Evolutionary conservation across 2,113 vertebrate species (phyloP), one percentile per base, ranked within the genome.

Genomic region (Nycticryphes semicollaris): DNA sequence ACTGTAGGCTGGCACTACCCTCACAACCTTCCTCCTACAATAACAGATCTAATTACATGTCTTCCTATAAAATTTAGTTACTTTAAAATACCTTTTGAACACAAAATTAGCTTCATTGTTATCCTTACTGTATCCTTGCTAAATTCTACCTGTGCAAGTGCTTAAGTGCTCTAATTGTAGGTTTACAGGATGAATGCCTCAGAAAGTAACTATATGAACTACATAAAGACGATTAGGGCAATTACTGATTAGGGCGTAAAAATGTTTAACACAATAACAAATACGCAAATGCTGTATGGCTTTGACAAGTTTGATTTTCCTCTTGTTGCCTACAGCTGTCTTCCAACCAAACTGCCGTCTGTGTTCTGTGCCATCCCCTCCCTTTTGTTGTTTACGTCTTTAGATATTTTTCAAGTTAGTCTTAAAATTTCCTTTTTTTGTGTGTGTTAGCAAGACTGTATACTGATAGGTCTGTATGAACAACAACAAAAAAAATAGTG

Each of bases 1-100:
- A 96, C 84, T 93, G 91, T 87, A 94, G 97, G 60, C 67, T 79
- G 62, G 60, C 57, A 79, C 62, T 91, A 75, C 54, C 82, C 76
- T 77, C 62, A 41, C 45, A 93, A 84, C 53, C 68, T 70, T 89
- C 84, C 51, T 86, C 39, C 47, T 76, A 43, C 90, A 96, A 79
- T 18, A 76, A 91, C 51, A 85, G 79, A 84, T 17, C n/a, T 75
- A 68, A 93, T 91, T 95, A 67, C 13, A 80, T 1, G 2, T 37
- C 81, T 73, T 80, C 22, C 67, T 60, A 76, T 15, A 19, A 97
- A 94, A 91, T 86, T 33, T 13, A 94, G 64, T 78, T 66, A 75
- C 76, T 89, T 48, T 37, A 62, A 95, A 45, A 94, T 60, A 73
- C 9, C 35, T 30, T 67, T n/a, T 72, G 57, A 94, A 89, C 30